Conservation (phyloP, 2,888 invertebrate species). For the Amphiduros pacificus region DNA sequence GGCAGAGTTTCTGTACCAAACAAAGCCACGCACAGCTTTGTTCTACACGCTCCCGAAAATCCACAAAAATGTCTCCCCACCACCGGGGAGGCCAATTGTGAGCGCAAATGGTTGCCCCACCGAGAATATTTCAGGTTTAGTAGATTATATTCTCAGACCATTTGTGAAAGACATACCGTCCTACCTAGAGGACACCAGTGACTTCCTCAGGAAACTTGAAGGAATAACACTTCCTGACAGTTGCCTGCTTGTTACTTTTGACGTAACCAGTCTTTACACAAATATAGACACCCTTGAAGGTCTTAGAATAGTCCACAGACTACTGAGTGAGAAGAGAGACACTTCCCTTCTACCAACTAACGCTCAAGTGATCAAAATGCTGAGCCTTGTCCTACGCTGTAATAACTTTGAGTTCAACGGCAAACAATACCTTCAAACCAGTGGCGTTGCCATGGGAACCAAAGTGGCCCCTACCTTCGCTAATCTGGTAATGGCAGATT, state of each 20-base stretch:
- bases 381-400: neutral
- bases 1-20: too few relatives aligned
- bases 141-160: neutral
- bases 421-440: neutral
- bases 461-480: constrained; percentile 3
- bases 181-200: constrained; percentile 2
- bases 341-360: too few relatives aligned
- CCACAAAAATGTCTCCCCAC: neutral
- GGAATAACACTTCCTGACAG: too few relatives aligned
- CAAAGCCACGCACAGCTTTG: too few relatives aligned
- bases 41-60: constrained; percentile 6
- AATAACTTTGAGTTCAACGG: constrained; percentile 12
- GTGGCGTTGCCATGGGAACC: constrained; percentile 7
- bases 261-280: constrained; percentile 1
- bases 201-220: neutral
- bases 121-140: constrained; percentile 4
- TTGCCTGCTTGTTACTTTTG: neutral
- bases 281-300: too few relatives aligned
- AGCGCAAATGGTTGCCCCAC: neutral
- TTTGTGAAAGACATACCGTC: neutral
- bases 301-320: too few relatives aligned
- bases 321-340: too few relatives aligned
- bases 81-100: constrained; percentile 7
- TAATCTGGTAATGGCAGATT: constrained; percentile 2
- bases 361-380: neutral